Conservation (phyloP, 2,888 invertebrate species). For the Tubulanus polymorphus region DNA sequence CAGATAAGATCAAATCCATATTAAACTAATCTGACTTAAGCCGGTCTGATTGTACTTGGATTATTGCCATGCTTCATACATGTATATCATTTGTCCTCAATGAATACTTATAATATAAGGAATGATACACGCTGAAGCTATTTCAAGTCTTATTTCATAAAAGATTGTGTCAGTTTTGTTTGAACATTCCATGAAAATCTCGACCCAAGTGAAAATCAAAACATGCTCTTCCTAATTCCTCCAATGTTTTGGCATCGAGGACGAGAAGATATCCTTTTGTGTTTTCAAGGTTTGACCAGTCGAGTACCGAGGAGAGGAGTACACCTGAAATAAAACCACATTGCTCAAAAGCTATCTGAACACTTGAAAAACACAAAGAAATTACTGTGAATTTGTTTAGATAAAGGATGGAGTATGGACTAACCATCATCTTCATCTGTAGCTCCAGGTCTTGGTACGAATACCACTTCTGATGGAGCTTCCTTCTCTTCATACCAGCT, state of each 20-base stretch:
- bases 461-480: slow-evolving; percentile 55
- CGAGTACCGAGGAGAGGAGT: slow-evolving; percentile 19
- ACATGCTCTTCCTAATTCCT: slow-evolving; percentile 70
- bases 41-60: too few species aligned
- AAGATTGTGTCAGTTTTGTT: too few species aligned
- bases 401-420: background rate
- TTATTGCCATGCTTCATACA: too few species aligned
- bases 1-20: too few species aligned
- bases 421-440: slow-evolving; percentile 56
- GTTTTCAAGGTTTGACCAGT: slow-evolving; percentile 34
- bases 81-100: too few species aligned
- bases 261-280: slow-evolving; percentile 61
- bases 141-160: too few species aligned
- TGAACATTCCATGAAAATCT: slow-evolving; percentile 1
- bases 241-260: slow-evolving; percentile 69
- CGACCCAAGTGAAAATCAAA: slow-evolving; percentile 53
- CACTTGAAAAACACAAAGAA: slow-evolving; percentile 4
- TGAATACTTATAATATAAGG: too few species aligned
- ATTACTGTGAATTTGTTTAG: background rate
- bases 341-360: slow-evolving; percentile 12
- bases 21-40: too few species aligned
- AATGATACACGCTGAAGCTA: too few species aligned
- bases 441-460: slow-evolving; percentile 53
- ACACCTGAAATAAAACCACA: too few species aligned
- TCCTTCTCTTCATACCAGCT: slow-evolving; percentile 50